These are phyloP conservation scores for Chaetodon trifascialis DNA, from an alignment of 2,113 vertebrate species.

Conservation along the genomic window DNA sequence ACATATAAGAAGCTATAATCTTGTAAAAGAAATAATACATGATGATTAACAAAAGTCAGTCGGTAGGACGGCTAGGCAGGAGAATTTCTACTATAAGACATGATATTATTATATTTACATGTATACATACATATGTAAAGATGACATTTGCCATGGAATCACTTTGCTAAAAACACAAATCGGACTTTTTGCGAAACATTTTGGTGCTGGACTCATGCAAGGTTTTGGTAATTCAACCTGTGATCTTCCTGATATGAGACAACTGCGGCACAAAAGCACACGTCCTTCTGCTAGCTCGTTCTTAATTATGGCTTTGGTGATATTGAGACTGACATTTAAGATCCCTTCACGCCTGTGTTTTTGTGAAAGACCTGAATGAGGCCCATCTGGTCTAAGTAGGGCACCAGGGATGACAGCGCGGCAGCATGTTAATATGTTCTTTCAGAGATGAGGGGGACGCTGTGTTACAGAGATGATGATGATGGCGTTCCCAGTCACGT, in stretches of 20 bases:
- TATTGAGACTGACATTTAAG: conserved; percentile 69
- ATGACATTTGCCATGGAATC: too few species aligned
- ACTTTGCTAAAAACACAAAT: background rate
- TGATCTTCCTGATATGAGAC: background rate
- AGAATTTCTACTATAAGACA: background rate
- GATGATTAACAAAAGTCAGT: too few species aligned
- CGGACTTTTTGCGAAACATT: background rate
- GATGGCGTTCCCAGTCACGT: conserved; percentile 63
- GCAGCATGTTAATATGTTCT: conserved; percentile 65
- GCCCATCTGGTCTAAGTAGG: conserved; percentile 68
- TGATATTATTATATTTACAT: background rate
- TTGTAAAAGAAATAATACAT: background rate
- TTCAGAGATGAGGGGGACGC: conserved; percentile 35
- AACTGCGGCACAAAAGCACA: conserved; percentile 28
- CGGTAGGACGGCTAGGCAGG: background rate
- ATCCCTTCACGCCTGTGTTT: conserved; percentile 51
- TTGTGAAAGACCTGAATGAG: conserved; percentile 66
- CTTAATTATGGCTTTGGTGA: conserved; percentile 60
- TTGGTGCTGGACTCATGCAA: background rate
- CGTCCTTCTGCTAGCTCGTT: conserved; percentile 35
- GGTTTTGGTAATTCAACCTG: background rate
- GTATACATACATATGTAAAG: too few species aligned
- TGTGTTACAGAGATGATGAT: conserved; percentile 59
- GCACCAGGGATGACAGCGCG: conserved; percentile 48
- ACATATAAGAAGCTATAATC: background rate